Base-by-base conservation (phyloP, 2,888 invertebrate species). In the Trissolcus japonicus region DNA sequence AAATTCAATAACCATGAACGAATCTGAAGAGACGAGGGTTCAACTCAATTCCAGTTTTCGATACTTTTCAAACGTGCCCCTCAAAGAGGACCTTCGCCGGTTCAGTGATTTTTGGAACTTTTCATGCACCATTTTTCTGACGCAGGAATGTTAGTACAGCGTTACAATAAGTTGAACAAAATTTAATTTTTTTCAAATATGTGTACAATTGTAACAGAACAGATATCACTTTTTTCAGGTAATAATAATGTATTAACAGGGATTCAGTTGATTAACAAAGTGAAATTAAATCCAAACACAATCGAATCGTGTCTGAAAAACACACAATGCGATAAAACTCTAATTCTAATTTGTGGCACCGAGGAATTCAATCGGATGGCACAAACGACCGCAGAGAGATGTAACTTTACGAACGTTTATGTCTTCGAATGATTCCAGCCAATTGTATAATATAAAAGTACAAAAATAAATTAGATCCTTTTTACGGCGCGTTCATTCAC, bases 81-180 rank as follows among this genome's bases (percentile, higher is more conserved):
- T 88, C 41, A 86, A 80, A 78, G 80, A 77, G 46, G 85, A 88
- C 79, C 73, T 88, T 35, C 81, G 82, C 63, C 46, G 65, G 40
- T 80, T 89, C 60, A 62, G 84, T 16, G 85, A 86, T 80, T 89
- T 84, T 74, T 89, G 88, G 88, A 88, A 88, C 72, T 86, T 87
- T 40, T 81, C 82, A 25, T 87, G 87, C 66, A 86, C 84, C 25
- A 65, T 88, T 43, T 81, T 82, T 53, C 74, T 88, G 67, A 85
- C 87, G 17, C 79, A 83, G 67, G 66, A 80, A 77, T 80, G 82
- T 83, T 69, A 59, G 71, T 66, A 50, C 40, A 9, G 48, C 6
- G 16, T 51, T 51, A 21, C 2, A 9, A 35, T 51, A 2, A 4
- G 21, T 17, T 11, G 3, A 46, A 46, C 1, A 6, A 46, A 6